phyloP scores from a whole-genome alignment of 2,797 vertebrate species.

The Atherinosoma microstoma region DNA sequence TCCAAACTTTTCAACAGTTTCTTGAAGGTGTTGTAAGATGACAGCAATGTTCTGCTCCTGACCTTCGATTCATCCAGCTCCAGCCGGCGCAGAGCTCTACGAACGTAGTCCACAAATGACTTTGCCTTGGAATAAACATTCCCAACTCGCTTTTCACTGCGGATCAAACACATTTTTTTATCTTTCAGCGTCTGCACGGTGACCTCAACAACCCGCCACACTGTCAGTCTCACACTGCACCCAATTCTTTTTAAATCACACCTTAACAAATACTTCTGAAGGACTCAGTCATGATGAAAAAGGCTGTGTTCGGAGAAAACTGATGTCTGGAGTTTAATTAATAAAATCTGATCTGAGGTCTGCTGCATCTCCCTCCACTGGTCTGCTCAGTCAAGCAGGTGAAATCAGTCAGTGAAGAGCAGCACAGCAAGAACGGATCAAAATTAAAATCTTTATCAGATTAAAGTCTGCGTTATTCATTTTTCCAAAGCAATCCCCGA shows the following conservation, averaged over 20 bases:
- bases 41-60: constrained; percentile 32
- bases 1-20: constrained; percentile 14
- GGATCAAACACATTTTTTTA: constrained; percentile 2
- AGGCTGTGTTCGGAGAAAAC: constrained; percentile 23
- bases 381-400: constrained; percentile 9
- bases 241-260: not conserved
- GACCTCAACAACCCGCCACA: constrained; percentile 18
- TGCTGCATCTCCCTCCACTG: constrained; percentile 6
- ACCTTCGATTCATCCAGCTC: constrained; percentile 93
- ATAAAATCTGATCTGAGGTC: constrained; percentile 20
- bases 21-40: constrained; percentile 10
- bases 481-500: not conserved
- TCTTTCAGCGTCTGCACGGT: constrained; percentile 9
- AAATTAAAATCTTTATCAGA: not conserved
- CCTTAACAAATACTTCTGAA: constrained; percentile 23
- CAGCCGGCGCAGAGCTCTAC: constrained; percentile 89
- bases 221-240: constrained; percentile 3
- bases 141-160: constrained; percentile 36
- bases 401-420: not conserved
- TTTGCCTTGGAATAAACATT: constrained; percentile 86
- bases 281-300: constrained; percentile 22
- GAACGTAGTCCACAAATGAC: constrained; percentile 93
- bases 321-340: constrained; percentile 19
- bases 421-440: not conserved
- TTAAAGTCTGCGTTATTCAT: not conserved